Evolutionary conservation across 2,888 invertebrate species (phyloP), one percentile per base, ranked within the genome.

Genomic region (Patella caerulea): DNA sequence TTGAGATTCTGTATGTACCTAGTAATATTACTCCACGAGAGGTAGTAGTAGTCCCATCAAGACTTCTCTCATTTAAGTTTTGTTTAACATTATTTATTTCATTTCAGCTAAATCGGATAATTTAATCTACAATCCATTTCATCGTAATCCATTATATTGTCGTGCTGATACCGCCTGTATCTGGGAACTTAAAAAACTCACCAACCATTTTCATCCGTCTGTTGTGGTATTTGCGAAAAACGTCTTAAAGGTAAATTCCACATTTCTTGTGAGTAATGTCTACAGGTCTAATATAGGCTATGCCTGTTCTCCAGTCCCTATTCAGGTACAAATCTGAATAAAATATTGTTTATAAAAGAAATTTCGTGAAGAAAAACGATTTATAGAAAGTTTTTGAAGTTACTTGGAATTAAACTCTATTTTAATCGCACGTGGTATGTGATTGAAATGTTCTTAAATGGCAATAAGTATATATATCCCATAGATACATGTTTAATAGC

Each of bases 171-270:
- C 93, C 76, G 93, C 95, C 0, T 94, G 95, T 0, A 94, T 95
- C 80, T 92, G 94, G 74, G 99, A 99, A 91, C 92, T 99, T n/a
- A 83, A 93, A 14, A 91, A 94, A 0, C 93, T 99, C 1, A 91
- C 89, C 12, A 80, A 93, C 0, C 97, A 99, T 91, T 97, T 94
- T 91, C 99, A 99, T 92, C 99, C 99, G 0, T 96, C 97, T 0
- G 96, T 98, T 1, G 94, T 95, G 72, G 92, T 98, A 78, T 99
- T 98, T 92, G 97, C 98, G 0, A 93, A 94, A 72, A 95, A 94
- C 83, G 92, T 99, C 7, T 89, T 96, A 0, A 93, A 95, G 82
- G 94, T 45, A 45, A 45, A 45, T 7, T 45, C 45, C 45, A 7
- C 9, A 9, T 45, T 45, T 45, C 9, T 45, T 45, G 45, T 45